Evolutionary conservation across 1,140 invertebrate species (phyloP), one percentile per base, ranked within the genome.

Genomic region (Condylostylus longicornis): DNA sequence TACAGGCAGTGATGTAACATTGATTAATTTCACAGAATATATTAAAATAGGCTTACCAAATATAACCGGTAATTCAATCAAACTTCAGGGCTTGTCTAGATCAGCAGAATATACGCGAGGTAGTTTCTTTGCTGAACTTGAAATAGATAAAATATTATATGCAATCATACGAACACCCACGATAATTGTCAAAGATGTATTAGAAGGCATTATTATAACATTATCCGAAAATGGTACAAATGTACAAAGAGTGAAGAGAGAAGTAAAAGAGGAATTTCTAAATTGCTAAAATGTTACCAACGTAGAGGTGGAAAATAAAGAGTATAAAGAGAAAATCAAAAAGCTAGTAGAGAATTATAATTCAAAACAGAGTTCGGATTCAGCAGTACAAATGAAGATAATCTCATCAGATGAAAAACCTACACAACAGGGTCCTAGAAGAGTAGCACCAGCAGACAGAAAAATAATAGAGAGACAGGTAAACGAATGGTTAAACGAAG

Each of bases 381-480:
- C 3, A 2, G 10, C 14, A 34, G 23, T 35, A 6, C 12, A 35
- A 35, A 35, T 47, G 32, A 39, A 37, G 21, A 45, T 47, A 10
- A 29, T 40, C 9, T 29, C 45, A 32, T 37, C 34, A 35, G 35
- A 45, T 23, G 43, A 52, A 15, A 35, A 37, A 22, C 43, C 48
- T 21, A 42, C 54, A n/a, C 41, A 44, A 23, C 46, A 42, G 33
- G 35, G 44, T 8, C 50, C 53, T 9, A 44, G 53, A 20, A 34
- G 52, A 28, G 23, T 44, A 18, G 17, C 37, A 2, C 25, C 15
- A 1, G 2, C 2, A 0, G 42, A 51, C 14, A 35, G 15, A 28
- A 21, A 38, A 1, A 14, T 28, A 1, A 42, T 47, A 0, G 37
- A 47, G 18, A 17, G n/a, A 20, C 41, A 42, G 18, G 35, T 49